A percentile compares a stretch with the other conserved stretches of the same genome.
Conservation (phyloP, 2,888 invertebrate genomes). For the Drosophila villosipedis region DNA sequence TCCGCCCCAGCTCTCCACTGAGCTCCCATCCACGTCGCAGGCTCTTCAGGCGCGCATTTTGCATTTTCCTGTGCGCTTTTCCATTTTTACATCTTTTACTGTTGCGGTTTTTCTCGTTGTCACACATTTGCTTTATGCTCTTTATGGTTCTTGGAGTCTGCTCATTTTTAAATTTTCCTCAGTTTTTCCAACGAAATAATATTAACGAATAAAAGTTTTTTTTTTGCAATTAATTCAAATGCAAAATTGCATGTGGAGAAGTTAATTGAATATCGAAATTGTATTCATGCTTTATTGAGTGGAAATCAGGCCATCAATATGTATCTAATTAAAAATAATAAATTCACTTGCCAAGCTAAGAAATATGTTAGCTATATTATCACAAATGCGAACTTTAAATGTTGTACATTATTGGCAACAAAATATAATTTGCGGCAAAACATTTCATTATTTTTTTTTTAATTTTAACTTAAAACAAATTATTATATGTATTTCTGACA, state of each 20-base stretch:
- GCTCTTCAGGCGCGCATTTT: conserved; percentile 45
- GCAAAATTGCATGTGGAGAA: conserved; percentile 46
- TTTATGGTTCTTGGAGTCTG: conserved; percentile 33
- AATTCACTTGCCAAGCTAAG: conserved; percentile 7
- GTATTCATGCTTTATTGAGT: conserved; percentile 36
- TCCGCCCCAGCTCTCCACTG: background rate
- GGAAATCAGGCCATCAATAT: conserved; percentile 32
- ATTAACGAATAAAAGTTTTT: background rate
- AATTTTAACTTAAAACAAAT: background rate
- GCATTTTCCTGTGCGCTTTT: conserved; percentile 67
- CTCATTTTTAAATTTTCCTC: conserved; percentile 30
- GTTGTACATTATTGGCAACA: background rate
- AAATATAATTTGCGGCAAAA: background rate
- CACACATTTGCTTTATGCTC: conserved; percentile 54
- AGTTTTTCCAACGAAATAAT: conserved; percentile 7
- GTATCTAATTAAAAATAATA: conserved; percentile 11
- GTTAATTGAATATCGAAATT: conserved; percentile 66
- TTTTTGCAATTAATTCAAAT: conserved; percentile 43
- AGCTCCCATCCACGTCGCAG: conserved; percentile 22
- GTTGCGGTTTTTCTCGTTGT: conserved; percentile 50
- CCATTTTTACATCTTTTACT: conserved; percentile 48
- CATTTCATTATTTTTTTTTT: background rate
- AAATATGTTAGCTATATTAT: conserved; percentile 14
- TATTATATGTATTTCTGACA: background rate
- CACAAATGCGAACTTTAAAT: background rate